Evolutionary conservation across 2,888 invertebrate species (phyloP).

Genomic region (Nebria salina): DNA sequence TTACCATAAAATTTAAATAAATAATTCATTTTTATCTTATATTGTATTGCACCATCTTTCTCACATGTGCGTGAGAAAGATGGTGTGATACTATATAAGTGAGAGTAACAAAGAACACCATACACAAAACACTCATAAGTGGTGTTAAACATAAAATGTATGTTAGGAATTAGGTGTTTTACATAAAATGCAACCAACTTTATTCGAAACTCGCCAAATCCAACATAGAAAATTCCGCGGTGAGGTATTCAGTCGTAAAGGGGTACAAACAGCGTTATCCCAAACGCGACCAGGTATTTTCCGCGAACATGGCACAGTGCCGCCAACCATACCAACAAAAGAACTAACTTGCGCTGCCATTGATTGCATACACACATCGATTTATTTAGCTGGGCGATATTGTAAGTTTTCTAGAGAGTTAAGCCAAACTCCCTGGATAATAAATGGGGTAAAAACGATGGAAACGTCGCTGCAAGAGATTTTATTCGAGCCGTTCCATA

Average conservation of each 20-base stretch:
- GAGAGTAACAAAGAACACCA: too few relatives aligned
- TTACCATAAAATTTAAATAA: too few relatives aligned
- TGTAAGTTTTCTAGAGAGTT: constrained; percentile 84
- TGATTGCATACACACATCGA: constrained; percentile 67
- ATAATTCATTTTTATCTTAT: too few relatives aligned
- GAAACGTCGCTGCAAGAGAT: constrained; percentile 93
- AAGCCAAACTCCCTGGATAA: constrained; percentile 94
- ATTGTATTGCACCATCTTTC: too few relatives aligned
- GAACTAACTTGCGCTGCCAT: constrained; percentile 65
- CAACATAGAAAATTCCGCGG: constrained; percentile 62
- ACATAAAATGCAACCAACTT: constrained; percentile 62
- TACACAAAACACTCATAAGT: constrained; percentile 48
- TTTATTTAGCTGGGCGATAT: constrained; percentile 80
- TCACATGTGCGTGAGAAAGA: too few relatives aligned
- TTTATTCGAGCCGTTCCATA: constrained; percentile 75
- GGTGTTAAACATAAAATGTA: constrained; percentile 48
- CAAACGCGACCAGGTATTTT: constrained; percentile 65
- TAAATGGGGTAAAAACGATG: constrained; percentile 81
- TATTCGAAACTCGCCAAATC: constrained; percentile 61
- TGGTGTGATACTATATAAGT: too few relatives aligned
- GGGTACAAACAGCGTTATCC: constrained; percentile 68
- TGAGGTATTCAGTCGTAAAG: constrained; percentile 72
- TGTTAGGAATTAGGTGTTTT: constrained; percentile 63
- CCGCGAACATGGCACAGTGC: constrained; percentile 64
- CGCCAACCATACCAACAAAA: constrained; percentile 63